phyloP scores from a whole-genome alignment of 2,113 vertebrate genomes.

The Phocoena phocoena region DNA sequence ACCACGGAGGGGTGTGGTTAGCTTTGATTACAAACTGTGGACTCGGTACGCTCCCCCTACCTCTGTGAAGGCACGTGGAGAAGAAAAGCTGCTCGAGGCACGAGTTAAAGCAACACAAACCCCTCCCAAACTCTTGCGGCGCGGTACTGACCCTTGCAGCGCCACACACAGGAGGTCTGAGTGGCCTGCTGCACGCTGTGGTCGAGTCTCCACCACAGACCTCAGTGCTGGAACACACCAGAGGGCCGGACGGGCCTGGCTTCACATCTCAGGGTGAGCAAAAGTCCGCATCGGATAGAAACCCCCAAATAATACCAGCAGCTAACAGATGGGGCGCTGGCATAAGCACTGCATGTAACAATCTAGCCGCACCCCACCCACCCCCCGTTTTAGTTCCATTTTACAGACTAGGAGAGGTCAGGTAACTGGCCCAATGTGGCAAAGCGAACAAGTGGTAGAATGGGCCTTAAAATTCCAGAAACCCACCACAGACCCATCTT shows the following conservation, averaged over 20 bases:
- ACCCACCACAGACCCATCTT: too few relatives aligned
- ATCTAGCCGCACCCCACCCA: neutral
- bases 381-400: neutral
- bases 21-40: conserved; percentile 56
- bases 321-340: neutral
- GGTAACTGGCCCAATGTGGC: neutral
- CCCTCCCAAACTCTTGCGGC: neutral
- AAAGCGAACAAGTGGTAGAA: neutral
- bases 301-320: neutral
- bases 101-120: neutral
- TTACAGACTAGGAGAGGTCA: neutral
- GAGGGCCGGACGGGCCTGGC: neutral
- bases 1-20: conserved; percentile 66
- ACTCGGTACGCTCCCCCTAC: neutral
- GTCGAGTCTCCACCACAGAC: neutral
- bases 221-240: neutral
- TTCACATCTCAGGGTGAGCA: too few relatives aligned
- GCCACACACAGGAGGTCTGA: fast-evolving
- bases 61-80: neutral
- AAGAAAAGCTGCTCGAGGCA: neutral
- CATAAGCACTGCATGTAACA: too few relatives aligned
- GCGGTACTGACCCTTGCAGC: neutral
- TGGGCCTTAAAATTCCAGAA: too few relatives aligned
- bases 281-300: neutral
- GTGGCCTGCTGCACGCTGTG: fast-evolving